A percentile compares a stretch with the other conserved stretches of the same genome.
Evolutionary conservation across 2,888 invertebrate genomes (phyloP).

Genomic region (Norana najaformis): DNA sequence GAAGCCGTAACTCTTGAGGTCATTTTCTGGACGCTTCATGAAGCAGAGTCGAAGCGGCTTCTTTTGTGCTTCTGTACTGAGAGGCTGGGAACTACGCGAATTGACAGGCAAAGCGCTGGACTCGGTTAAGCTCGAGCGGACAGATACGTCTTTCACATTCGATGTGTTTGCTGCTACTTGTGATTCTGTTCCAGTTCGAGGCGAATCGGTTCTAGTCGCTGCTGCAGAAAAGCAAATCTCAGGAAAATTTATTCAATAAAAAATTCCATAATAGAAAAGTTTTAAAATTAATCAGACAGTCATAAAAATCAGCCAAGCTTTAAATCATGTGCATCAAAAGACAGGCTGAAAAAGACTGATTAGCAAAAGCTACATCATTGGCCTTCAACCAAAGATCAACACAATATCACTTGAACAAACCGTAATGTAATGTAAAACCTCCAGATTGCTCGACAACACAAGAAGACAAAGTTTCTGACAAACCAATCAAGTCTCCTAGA

Average conservation of each 20-base stretch:
- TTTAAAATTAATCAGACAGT: too few species aligned
- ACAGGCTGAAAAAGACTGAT: too few species aligned
- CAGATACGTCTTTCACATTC: background rate
- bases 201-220: background rate
- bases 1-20: conserved; percentile 37
- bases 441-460: too few species aligned
- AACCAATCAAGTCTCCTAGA: too few species aligned
- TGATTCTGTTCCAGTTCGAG: background rate
- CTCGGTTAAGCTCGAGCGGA: background rate
- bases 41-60: background rate
- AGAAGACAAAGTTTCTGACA: too few species aligned
- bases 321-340: too few species aligned
- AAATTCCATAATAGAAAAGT: too few species aligned
- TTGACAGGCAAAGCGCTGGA: background rate
- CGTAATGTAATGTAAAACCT: too few species aligned
- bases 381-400: too few species aligned
- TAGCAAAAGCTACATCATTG: too few species aligned
- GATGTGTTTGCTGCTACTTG: background rate
- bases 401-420: too few species aligned
- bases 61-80: background rate
- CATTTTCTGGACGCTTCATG: conserved; percentile 8
- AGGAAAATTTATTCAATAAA: background rate
- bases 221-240: background rate
- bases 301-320: too few species aligned
- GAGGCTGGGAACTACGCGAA: background rate